Percentiles rank a stretch among this genome's conserved stretches.
phyloP scores from a whole-genome alignment of 2,888 invertebrate species.

The Mystacides longicornis region DNA sequence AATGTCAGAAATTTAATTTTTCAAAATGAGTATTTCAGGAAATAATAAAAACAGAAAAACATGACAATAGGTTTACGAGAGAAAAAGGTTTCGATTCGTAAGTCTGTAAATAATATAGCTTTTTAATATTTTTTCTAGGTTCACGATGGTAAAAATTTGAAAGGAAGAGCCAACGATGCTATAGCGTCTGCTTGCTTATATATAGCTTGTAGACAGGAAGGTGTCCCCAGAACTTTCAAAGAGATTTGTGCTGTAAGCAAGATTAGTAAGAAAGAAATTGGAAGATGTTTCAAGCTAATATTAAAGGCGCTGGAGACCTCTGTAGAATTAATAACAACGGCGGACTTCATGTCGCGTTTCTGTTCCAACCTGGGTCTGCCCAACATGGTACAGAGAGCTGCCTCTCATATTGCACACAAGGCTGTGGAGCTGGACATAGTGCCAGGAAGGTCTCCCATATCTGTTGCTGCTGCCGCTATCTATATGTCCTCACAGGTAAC shows the following conservation, averaged over 20 bases:
- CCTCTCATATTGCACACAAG: slow-evolving; percentile 93
- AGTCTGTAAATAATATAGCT: no score
- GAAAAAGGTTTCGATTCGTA: no score
- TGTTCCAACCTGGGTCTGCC: slow-evolving; percentile 90
- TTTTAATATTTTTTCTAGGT: slow-evolving; percentile 47
- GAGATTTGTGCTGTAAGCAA: slow-evolving; percentile 99
- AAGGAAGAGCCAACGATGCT: slow-evolving; percentile 94
- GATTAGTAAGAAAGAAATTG: slow-evolving; percentile 98
- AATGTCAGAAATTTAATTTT: no score
- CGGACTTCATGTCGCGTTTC: slow-evolving; percentile 98
- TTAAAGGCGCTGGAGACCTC: slow-evolving; percentile 93
- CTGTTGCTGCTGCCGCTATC: slow-evolving; percentile 98
- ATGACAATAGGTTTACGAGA: no score
- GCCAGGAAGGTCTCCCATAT: slow-evolving; percentile 95
- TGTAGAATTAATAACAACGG: slow-evolving; percentile 95
- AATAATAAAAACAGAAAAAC: no score
- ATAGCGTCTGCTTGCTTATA: slow-evolving; percentile 98
- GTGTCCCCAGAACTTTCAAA: slow-evolving; percentile 97
- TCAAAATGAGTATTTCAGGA: no score
- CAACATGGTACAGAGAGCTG: slow-evolving; percentile 84
- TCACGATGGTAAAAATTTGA: slow-evolving; percentile 91
- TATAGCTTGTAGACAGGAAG: slow-evolving; percentile 97
- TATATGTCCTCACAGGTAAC: slow-evolving; percentile 96
- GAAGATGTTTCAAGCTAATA: slow-evolving; percentile 95
- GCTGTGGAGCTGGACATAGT: slow-evolving; percentile 97